phyloP scores from a whole-genome alignment of 1,140 invertebrate genomes.

The Telenomus remus region DNA sequence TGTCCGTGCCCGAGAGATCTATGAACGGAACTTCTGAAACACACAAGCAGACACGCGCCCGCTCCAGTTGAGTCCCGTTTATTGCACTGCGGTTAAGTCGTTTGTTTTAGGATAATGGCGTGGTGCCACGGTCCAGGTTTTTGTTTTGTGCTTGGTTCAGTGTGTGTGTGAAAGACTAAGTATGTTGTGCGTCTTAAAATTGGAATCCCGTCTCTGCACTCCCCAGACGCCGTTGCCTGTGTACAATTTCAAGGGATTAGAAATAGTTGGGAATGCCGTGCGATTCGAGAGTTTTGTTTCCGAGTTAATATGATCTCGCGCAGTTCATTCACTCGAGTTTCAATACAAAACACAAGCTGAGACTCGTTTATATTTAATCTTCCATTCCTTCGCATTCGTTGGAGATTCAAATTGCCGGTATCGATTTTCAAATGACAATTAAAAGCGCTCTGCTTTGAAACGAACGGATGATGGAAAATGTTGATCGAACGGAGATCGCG shows the following conservation, averaged over 20 bases:
- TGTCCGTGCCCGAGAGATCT: conserved; percentile 77
- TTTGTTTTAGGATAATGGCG: conserved; percentile 1
- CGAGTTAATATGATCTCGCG: too few species aligned
- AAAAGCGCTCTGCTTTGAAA: too few species aligned
- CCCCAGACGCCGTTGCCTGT: conserved; percentile 15
- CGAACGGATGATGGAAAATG: too few species aligned
- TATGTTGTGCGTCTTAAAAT: conserved; percentile 8
- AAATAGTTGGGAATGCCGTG: background rate
- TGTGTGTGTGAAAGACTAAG: background rate
- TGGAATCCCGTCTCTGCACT: background rate
- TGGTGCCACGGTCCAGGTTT: background rate
- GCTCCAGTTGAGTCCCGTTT: conserved; percentile 65
- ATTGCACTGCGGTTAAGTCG: conserved; percentile 7
- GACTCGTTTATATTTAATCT: background rate
- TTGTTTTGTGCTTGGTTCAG: background rate
- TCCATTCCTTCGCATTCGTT: background rate
- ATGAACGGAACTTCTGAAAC: conserved; percentile 76
- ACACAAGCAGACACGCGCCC: conserved; percentile 74
- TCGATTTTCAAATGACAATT: too few species aligned
- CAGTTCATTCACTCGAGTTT: too few species aligned
- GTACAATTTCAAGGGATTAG: conserved; percentile 20
- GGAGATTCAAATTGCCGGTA: too few species aligned
- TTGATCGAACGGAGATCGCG: background rate
- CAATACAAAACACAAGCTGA: too few species aligned
- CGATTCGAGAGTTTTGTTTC: background rate